Conservation (phyloP, 92 coral and sea anemone species). For the Epizoanthus scotinus region DNA sequence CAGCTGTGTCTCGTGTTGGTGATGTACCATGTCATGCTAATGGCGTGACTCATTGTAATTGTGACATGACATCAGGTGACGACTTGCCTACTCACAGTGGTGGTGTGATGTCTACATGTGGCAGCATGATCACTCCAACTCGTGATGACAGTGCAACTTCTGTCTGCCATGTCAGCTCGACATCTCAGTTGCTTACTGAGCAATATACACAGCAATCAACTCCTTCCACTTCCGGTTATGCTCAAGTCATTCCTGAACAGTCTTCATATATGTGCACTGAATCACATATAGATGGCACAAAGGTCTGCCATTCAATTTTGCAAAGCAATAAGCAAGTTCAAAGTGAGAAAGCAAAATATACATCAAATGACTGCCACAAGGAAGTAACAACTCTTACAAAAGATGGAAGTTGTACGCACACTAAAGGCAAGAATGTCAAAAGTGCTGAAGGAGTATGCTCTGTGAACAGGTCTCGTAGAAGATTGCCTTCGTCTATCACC, state of each 20-base stretch:
- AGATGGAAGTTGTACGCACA: too few relatives aligned
- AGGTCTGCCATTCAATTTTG: neutral
- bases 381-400: too few relatives aligned
- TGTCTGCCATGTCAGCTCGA: neutral
- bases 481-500: neutral
- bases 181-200: constrained; percentile 4
- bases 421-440: too few relatives aligned
- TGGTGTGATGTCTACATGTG: neutral
- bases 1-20: neutral
- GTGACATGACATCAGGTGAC: neutral
- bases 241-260: neutral
- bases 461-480: neutral
- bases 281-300: neutral
- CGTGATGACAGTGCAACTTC: neutral
- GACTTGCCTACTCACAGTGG: neutral
- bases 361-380: too few relatives aligned
- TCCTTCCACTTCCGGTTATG: neutral
- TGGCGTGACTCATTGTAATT: neutral
- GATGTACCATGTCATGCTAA: neutral
- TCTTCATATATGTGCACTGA: neutral
- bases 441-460: neutral
- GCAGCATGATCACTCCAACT: neutral
- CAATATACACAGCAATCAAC: neutral
- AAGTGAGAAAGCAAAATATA: too few relatives aligned
- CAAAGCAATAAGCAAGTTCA: neutral